phyloP scores from a whole-genome alignment of 2,888 invertebrate species.

The Hetaerina titia region DNA sequence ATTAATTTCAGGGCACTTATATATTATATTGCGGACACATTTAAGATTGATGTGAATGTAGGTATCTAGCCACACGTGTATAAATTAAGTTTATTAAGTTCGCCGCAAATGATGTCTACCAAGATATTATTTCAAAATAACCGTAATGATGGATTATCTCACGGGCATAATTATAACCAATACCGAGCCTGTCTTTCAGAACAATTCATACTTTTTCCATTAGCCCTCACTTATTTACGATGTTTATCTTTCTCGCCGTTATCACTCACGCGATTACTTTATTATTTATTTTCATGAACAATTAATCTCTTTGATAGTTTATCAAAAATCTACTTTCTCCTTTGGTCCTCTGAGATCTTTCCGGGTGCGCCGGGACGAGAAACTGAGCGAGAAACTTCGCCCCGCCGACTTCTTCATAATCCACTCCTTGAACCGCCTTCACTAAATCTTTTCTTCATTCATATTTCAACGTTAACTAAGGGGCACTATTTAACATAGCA shows the following conservation, averaged over 20 bases:
- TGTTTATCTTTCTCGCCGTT: not conserved
- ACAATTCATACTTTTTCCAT: not conserved
- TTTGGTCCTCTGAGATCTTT: not conserved
- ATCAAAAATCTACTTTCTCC: not conserved
- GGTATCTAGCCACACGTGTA: conserved; percentile 22
- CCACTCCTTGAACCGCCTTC: not conserved
- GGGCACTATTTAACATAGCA: conserved; percentile 36
- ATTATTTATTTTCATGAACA: conserved; percentile 34
- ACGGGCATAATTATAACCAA: conserved; percentile 27
- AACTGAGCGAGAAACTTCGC: not conserved
- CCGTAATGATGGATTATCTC: conserved; percentile 19
- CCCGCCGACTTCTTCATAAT: not conserved
- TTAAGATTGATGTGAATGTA: not conserved
- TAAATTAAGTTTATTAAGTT: conserved; percentile 58
- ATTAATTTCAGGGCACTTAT: too few relatives aligned
- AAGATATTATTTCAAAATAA: not conserved
- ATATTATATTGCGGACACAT: not conserved
- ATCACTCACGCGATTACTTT: conserved; percentile 31
- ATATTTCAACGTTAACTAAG: conserved; percentile 54
- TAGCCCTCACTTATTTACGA: conserved; percentile 29
- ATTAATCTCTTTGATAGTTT: conserved; percentile 50
- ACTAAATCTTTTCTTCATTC: conserved; percentile 31
- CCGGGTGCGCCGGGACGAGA: not conserved
- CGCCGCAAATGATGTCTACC: not conserved
- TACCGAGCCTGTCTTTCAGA: not conserved